Evolutionary conservation across 2,797 vertebrate species (phyloP).

Genomic region (Hirundo rustica): DNA sequence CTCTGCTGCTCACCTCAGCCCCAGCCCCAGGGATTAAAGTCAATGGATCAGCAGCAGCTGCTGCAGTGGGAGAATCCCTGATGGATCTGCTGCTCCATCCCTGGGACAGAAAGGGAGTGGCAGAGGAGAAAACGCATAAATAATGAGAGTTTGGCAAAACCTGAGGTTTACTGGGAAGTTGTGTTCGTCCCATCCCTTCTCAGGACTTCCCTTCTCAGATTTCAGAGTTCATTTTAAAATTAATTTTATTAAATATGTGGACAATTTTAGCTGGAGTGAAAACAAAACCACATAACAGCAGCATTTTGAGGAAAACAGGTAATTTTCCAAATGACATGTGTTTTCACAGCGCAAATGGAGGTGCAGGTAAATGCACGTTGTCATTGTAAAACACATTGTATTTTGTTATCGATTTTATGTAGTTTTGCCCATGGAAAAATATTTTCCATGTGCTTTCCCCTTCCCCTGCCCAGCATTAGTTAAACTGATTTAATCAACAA

Average conservation of each 20-base stretch:
- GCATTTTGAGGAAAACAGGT: not conserved
- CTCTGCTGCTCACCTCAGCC: not conserved
- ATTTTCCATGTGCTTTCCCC: accelerated
- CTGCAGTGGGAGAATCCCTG: not conserved
- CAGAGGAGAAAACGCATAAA: not conserved
- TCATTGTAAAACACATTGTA: not conserved
- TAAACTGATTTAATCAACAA: not conserved
- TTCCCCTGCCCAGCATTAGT: not conserved
- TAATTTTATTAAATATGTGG: not conserved
- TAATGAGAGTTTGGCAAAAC: not conserved
- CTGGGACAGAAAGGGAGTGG: accelerated
- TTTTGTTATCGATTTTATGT: not conserved
- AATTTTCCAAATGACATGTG: accelerated
- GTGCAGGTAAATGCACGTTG: not conserved
- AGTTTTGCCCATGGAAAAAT: not conserved
- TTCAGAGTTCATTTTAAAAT: not conserved
- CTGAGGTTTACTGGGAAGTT: not conserved
- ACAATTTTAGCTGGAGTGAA: not conserved
- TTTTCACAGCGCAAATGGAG: not conserved
- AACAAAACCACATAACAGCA: not conserved
- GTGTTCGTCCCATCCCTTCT: not conserved
- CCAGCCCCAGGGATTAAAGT: not conserved
- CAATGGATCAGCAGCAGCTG: not conserved
- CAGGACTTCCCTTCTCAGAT: not conserved
- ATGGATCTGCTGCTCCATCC: not conserved